A percentile compares a stretch with the other conserved stretches of the same genome.
These are phyloP conservation scores for Aspidoscelis tigris DNA, from an alignment of 2,113 vertebrate species.

Conservation along the genomic window DNA sequence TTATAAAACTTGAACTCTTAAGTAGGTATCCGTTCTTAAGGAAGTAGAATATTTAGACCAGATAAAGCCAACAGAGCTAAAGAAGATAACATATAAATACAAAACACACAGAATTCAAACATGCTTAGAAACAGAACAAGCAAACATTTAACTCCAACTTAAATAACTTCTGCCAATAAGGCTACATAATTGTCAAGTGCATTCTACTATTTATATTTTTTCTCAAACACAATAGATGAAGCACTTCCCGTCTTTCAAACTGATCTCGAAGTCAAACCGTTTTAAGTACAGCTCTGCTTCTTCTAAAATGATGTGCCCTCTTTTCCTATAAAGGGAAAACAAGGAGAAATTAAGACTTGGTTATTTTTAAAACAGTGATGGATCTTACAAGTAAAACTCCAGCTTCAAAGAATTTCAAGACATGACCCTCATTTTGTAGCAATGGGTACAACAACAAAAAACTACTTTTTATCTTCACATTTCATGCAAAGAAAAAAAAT, in stretches of 20 bases:
- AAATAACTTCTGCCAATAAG: conserved; percentile 35
- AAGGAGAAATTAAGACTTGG: not conserved
- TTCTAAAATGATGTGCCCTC: conserved; percentile 74
- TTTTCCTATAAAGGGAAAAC: conserved; percentile 65
- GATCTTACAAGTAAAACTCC: not conserved
- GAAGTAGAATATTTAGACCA: conserved; percentile 18
- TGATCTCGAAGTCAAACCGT: conserved; percentile 59
- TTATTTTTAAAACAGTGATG: not conserved
- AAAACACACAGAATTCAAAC: conserved; percentile 34
- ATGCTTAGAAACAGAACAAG: conserved; percentile 39
- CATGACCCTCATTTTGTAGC: not conserved
- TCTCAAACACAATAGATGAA: conserved; percentile 9
- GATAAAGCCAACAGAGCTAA: conserved; percentile 27
- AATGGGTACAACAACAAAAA: not conserved
- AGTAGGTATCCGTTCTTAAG: conserved; percentile 19
- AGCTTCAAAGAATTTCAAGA: not conserved
- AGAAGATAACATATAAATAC: conserved; percentile 12
- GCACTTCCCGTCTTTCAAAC: conserved; percentile 19
- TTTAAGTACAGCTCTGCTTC: conserved; percentile 76
- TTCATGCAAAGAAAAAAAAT: not conserved
- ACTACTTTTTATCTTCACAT: not conserved
- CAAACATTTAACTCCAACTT: conserved; percentile 33
- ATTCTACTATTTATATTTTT: not conserved
- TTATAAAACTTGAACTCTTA: conserved; percentile 21
- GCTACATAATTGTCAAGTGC: conserved; percentile 14